A percentile compares a stretch with the other conserved stretches of the same genome.
Evolutionary conservation across 1,140 invertebrate genomes (phyloP).

Genomic region (Apis laboriosa): DNA sequence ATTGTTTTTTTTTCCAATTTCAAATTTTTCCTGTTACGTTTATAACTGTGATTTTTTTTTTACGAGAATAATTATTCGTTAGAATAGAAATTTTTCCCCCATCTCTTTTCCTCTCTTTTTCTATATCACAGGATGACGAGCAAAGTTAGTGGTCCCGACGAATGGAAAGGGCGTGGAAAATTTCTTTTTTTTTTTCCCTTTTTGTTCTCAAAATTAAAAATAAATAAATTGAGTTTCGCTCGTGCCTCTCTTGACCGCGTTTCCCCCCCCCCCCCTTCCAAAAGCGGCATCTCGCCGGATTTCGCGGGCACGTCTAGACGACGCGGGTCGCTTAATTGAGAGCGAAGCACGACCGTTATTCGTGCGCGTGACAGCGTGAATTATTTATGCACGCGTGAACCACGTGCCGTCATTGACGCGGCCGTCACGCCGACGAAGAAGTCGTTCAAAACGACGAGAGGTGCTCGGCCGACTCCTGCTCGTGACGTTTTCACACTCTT

Average conservation of each 20-base stretch:
- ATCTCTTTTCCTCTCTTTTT: too few relatives aligned
- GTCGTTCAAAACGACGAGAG: conserved; percentile 45
- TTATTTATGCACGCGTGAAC: conserved; percentile 61
- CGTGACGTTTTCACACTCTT: conserved; percentile 48
- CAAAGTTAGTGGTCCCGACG: too few relatives aligned
- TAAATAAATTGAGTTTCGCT: too few relatives aligned
- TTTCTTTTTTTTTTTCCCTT: too few relatives aligned
- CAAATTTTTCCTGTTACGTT: too few relatives aligned
- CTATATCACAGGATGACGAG: too few relatives aligned
- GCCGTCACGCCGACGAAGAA: conserved; percentile 49
- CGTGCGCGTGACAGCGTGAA: conserved; percentile 58
- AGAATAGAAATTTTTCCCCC: too few relatives aligned
- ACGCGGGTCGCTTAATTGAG: conserved; percentile 63
- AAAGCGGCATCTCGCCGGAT: not conserved
- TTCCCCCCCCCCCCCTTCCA: not conserved
- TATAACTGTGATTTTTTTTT: too few relatives aligned
- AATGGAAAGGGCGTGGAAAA: too few relatives aligned
- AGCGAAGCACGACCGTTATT: conserved; percentile 35
- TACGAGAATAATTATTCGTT: too few relatives aligned
- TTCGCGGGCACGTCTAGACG: conserved; percentile 22
- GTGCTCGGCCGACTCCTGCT: conserved; percentile 31
- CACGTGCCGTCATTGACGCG: conserved; percentile 45
- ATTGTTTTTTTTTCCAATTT: too few relatives aligned
- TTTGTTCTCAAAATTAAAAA: too few relatives aligned
- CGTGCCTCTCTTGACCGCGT: not conserved